Percentiles rank a stretch among this genome's conserved stretches.
phyloP scores from a whole-genome alignment of 2,888 invertebrate genomes.

The Drosophila monieri region DNA sequence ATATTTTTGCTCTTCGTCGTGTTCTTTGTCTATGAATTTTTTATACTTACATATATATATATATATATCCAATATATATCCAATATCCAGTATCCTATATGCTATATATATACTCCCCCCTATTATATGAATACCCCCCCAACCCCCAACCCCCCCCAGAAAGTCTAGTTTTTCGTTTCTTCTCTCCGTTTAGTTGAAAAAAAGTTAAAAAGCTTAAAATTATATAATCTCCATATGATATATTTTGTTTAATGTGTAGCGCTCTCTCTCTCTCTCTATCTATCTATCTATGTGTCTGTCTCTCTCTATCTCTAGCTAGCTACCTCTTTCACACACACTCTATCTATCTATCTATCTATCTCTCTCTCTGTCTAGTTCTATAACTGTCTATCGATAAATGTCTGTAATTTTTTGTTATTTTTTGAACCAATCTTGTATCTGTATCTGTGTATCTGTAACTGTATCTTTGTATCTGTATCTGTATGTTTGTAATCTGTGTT shows the following conservation, averaged over 20 bases:
- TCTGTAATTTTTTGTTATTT: slow-evolving; percentile 34
- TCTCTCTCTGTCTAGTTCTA: slow-evolving; percentile 21
- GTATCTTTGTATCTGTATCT: slow-evolving; percentile 10
- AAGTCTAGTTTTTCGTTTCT: slow-evolving; percentile 28
- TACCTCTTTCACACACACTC: slow-evolving; percentile 33
- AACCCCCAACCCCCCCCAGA: slow-evolving; percentile 6
- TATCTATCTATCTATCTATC: slow-evolving; percentile 23
- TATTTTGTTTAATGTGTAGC: slow-evolving; percentile 42
- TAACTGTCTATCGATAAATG: slow-evolving; percentile 29
- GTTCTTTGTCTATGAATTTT: slow-evolving; percentile 83
- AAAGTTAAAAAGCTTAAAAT: slow-evolving; percentile 38
- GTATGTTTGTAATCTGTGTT: slow-evolving; percentile 46
- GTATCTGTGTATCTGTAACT: too few species aligned
- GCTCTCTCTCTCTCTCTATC: slow-evolving; percentile 39
- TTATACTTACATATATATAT: slow-evolving; percentile 46
- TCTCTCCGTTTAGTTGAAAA: slow-evolving; percentile 20
- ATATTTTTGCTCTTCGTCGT: slow-evolving; percentile 84
- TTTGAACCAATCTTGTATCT: slow-evolving; percentile 9
- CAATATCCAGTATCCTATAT: slow-evolving; percentile 30
- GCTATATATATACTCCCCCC: slow-evolving; percentile 16
- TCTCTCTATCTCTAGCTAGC: slow-evolving; percentile 31
- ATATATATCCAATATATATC: slow-evolving; percentile 29
- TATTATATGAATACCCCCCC: slow-evolving; percentile 25
- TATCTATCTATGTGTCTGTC: slow-evolving; percentile 26
- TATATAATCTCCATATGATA: slow-evolving; percentile 35